These are phyloP conservation scores for Oasisia sp. DNA, from an alignment of 2,888 invertebrate genomes.

Conservation along the genomic window DNA sequence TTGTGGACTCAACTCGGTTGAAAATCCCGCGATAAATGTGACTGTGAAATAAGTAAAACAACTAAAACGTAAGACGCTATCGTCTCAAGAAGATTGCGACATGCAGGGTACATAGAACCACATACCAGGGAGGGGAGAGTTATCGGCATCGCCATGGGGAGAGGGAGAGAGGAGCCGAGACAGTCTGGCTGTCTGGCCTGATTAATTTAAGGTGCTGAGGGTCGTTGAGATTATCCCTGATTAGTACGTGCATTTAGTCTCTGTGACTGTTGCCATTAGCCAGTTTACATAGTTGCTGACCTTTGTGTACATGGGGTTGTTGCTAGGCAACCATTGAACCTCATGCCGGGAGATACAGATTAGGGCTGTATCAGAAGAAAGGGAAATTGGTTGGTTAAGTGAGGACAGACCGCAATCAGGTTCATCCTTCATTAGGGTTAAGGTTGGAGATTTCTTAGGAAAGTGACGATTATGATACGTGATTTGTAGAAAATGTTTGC, in stretches of 20 bases:
- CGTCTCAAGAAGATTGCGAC: background rate
- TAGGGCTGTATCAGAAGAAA: background rate
- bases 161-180: background rate
- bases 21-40: background rate
- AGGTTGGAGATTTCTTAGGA: background rate
- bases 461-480: background rate
- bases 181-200: background rate
- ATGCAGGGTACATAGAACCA: background rate
- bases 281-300: background rate
- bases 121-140: background rate
- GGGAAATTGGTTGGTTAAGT: background rate
- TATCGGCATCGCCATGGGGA: background rate
- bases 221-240: background rate
- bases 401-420: background rate
- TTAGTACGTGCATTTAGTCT: background rate
- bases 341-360: background rate
- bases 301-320: background rate
- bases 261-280: background rate
- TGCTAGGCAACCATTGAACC: slow-evolving; percentile 11
- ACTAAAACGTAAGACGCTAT: background rate
- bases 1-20: background rate
- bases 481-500: background rate
- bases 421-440: background rate
- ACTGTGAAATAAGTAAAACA: background rate
- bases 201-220: slow-evolving; percentile 17